A percentile compares a stretch with the other conserved stretches of the same genome.
phyloP scores from a whole-genome alignment of 2,797 vertebrate species.

The Sparidentex hasta region DNA sequence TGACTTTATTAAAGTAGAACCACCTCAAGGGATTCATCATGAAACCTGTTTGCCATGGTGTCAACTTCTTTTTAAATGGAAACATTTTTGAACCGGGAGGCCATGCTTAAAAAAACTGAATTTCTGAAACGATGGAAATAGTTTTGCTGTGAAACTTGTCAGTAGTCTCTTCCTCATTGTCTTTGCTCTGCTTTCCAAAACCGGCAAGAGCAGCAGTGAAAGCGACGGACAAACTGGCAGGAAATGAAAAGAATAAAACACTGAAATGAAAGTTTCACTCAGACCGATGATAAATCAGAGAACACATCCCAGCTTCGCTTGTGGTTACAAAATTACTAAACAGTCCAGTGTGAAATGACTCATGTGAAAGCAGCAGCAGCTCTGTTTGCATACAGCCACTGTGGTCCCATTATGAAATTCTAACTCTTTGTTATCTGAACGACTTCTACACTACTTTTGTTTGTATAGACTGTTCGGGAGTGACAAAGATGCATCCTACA shows the following conservation, averaged over 20 bases:
- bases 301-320: neutral
- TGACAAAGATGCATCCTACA: neutral
- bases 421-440: neutral
- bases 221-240: neutral
- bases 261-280: conserved; percentile 39
- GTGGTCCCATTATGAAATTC: neutral
- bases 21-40: neutral
- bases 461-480: neutral
- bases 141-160: conserved; percentile 1
- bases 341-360: neutral
- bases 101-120: neutral
- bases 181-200: conserved; percentile 16
- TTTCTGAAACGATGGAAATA: neutral
- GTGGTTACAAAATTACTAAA: conserved; percentile 29
- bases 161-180: neutral
- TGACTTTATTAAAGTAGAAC: conserved; percentile 45
- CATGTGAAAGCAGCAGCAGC: neutral
- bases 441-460: neutral
- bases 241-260: conserved; percentile 9
- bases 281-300: conserved; percentile 19
- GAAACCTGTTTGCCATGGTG: neutral
- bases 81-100: neutral
- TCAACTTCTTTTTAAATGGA: conserved; percentile 1
- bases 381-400: neutral
- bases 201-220: neutral